Evolutionary conservation across 2,888 invertebrate species (phyloP), one percentile per base, ranked within the genome.

Genomic region (Folsomia candida): DNA sequence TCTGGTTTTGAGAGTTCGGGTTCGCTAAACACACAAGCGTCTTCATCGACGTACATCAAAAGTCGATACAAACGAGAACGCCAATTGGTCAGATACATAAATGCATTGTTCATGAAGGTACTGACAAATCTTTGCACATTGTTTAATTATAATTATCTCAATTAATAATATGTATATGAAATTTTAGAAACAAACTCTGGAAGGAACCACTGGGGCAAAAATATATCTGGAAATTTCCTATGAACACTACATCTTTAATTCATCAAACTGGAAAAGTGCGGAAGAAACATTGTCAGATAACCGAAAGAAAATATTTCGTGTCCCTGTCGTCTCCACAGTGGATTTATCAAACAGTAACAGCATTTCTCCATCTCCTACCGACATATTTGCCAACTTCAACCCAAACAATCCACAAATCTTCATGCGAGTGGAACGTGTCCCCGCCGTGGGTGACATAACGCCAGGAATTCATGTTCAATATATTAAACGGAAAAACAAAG

Each of bases 31-130:
- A 9, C 37, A 26, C 60, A 71, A 67, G 59, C 29, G 51, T 63
- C 20, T 26, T 37, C 37, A 4, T 9, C 37, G 9, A 24, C 60
- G 4, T 76, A 71, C 58, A 68, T 78, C 11, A 65, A 67, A 59
- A 68, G 59, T 1, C 25, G 68, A 28, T 71, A 69, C 62, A 65
- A 25, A 18, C 69, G 78, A 59, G 74, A 75, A 47, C 69, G 66
- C 51, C 59, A 47, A 51, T 61, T 76, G 1, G 22, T 65, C 6
- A 74, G 62, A 24, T 24, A 69, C 9, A 29, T 71, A 18, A 67
- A 67, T 22, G 69, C 71, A 0, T 25, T 78, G 51, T 78, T 75
- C 67, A 11, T 29, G 9, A 70, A 74, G 69, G 78, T 76, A 69
- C 54, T 61, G 29, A 29, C 51, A 20, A n/a, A n/a, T n/a, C n/a